A percentile compares a stretch with the other conserved stretches of the same genome.
Evolutionary conservation across 2,888 invertebrate species (phyloP).

Genomic region (Brachyopa scutellaris): DNA sequence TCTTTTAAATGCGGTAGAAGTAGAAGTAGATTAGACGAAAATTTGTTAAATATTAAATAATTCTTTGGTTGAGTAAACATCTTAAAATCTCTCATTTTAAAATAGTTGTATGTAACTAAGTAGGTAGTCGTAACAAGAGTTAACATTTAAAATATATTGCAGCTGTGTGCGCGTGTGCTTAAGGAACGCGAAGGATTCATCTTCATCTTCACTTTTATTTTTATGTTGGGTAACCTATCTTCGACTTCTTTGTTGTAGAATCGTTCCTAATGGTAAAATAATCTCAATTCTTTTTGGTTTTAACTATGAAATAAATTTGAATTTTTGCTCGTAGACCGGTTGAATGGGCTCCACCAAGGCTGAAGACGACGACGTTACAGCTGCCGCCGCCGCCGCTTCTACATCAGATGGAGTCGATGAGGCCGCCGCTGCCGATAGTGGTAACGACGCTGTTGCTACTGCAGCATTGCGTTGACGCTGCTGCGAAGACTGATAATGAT

Average conservation of each 20-base stretch:
- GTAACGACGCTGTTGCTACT: slow-evolving; percentile 30
- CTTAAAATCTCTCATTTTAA: slow-evolving; percentile 26
- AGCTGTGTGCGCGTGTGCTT: too few species aligned
- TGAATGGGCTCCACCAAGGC: slow-evolving; percentile 43
- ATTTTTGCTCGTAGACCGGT: slow-evolving; percentile 52
- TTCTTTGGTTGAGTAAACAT: slow-evolving; percentile 63
- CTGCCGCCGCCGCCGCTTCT: slow-evolving; percentile 48
- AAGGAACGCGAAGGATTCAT: neutral
- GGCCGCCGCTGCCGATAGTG: slow-evolving; percentile 35
- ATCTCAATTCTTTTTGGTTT: slow-evolving; percentile 28
- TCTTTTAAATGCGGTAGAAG: slow-evolving; percentile 63
- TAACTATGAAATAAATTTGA: slow-evolving; percentile 66
- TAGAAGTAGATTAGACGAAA: slow-evolving; percentile 21
- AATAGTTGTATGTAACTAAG: neutral
- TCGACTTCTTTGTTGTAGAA: too few species aligned
- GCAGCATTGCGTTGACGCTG: slow-evolving; percentile 53
- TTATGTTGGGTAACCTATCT: slow-evolving; percentile 1
- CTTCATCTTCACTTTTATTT: slow-evolving; percentile 2
- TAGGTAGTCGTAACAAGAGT: slow-evolving; percentile 7
- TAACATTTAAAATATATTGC: slow-evolving; percentile 4
- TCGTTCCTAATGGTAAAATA: slow-evolving; percentile 50
- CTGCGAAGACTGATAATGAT: slow-evolving; percentile 70
- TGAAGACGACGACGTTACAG: slow-evolving; percentile 12
- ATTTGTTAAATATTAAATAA: slow-evolving; percentile 38
- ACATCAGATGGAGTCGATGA: slow-evolving; percentile 46